Evolutionary conservation across 1,140 invertebrate genomes (phyloP).

Genomic region (Meloidogyne hapla): DNA sequence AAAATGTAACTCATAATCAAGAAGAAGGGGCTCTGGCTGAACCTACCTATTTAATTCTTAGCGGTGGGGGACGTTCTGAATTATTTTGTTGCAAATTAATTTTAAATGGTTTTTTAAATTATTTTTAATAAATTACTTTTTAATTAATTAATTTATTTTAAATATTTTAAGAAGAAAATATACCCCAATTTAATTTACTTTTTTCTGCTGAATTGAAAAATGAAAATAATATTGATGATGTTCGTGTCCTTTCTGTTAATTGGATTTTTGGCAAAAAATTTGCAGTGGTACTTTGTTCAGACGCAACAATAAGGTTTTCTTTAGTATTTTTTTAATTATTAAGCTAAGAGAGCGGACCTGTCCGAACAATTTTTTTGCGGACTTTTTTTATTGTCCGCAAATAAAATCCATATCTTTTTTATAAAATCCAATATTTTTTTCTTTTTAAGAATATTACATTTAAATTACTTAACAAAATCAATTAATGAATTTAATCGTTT

Average conservation of each 20-base stretch:
- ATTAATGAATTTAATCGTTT: too few relatives aligned
- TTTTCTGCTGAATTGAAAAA: background rate
- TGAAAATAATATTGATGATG: background rate
- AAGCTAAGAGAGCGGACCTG: too few relatives aligned
- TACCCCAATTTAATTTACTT: slow-evolving; percentile 1
- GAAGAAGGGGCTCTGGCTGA: background rate
- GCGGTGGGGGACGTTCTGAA: slow-evolving; percentile 17
- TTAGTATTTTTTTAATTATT: background rate
- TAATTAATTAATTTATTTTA: too few relatives aligned
- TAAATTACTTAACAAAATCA: too few relatives aligned
- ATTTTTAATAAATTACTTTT: too few relatives aligned
- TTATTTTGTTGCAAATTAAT: slow-evolving; percentile 6
- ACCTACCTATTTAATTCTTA: background rate
- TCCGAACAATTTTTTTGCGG: too few relatives aligned
- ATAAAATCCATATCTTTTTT: too few relatives aligned
- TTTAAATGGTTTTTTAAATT: background rate
- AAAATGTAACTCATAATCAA: background rate
- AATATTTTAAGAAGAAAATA: background rate
- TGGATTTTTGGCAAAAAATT: background rate
- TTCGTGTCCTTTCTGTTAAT: slow-evolving; percentile 3
- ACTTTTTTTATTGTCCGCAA: background rate
- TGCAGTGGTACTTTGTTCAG: slow-evolving; percentile 5
- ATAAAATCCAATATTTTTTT: too few relatives aligned
- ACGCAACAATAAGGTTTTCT: slow-evolving; percentile 7
- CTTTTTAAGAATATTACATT: too few relatives aligned